Conservation (phyloP, 2,797 vertebrate species). For the Odontamblyopus lacepedii region DNA sequence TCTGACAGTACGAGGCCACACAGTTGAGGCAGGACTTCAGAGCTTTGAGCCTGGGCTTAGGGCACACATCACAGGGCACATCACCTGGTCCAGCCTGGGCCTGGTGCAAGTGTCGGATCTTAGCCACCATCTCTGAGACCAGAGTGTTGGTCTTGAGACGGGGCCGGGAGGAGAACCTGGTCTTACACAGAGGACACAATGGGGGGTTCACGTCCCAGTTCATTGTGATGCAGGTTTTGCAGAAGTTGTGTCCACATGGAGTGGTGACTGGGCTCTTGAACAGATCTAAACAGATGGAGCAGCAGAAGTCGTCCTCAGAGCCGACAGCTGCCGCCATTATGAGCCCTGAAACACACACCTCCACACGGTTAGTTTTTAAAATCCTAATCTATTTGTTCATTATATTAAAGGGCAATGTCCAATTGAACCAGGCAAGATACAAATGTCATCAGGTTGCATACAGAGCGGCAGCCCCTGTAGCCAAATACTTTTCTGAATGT, state of each 20-base stretch:
- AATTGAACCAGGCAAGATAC: too few relatives aligned
- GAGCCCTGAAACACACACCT: not conserved
- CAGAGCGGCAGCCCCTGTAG: too few relatives aligned
- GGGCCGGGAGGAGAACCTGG: not conserved
- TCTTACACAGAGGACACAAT: not conserved
- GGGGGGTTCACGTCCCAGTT: not conserved
- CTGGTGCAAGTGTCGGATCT: not conserved
- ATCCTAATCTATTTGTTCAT: not conserved
- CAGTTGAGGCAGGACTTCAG: constrained; percentile 7
- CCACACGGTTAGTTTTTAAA: not conserved
- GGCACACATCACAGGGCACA: not conserved
- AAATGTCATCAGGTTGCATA: too few relatives aligned
- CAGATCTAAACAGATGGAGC: constrained; percentile 6
- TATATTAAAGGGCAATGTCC: too few relatives aligned
- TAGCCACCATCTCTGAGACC: not conserved
- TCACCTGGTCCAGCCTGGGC: not conserved
- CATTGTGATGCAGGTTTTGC: not conserved
- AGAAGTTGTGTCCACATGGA: constrained; percentile 8
- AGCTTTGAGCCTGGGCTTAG: not conserved
- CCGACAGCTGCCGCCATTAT: not conserved
- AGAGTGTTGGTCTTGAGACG: not conserved
- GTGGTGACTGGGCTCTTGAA: constrained; percentile 1
- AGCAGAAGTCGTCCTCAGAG: not conserved
- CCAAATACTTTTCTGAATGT: too few relatives aligned
- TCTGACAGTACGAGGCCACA: not conserved